phyloP scores from a whole-genome alignment of 1,140 invertebrate genomes.

The Pseudomyrmex cubaensis region DNA sequence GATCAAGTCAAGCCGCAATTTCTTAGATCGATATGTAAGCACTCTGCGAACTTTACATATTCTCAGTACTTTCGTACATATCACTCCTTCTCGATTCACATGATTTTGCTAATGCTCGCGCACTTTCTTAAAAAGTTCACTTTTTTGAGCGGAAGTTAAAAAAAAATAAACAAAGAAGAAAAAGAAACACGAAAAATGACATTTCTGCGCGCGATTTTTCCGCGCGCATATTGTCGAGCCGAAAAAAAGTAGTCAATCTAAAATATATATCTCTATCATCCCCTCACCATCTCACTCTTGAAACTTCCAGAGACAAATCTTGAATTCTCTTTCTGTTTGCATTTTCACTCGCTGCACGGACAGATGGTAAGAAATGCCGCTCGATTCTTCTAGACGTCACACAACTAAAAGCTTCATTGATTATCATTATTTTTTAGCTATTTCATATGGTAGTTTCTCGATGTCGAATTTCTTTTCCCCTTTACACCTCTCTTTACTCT shows the following conservation, averaged over 20 bases:
- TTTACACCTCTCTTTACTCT: constrained; percentile 10
- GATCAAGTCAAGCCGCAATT: background rate
- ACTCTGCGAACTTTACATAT: constrained; percentile 20
- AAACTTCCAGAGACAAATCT: constrained; percentile 73
- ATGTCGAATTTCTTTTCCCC: constrained; percentile 76
- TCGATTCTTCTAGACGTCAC: constrained; percentile 82
- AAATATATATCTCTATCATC: constrained; percentile 16
- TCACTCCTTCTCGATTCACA: constrained; percentile 17
- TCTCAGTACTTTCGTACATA: constrained; percentile 1
- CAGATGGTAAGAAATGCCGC: constrained; percentile 85
- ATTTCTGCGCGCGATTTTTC: background rate
- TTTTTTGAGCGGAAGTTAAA: constrained; percentile 8
- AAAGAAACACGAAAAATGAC: background rate
- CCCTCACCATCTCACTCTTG: constrained; percentile 35
- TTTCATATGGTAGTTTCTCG: constrained; percentile 77
- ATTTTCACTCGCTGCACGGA: constrained; percentile 82
- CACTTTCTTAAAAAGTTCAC: background rate
- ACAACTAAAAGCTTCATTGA: constrained; percentile 82
- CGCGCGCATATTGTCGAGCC: background rate
- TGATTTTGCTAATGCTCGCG: constrained; percentile 16
- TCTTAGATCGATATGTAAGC: constrained; percentile 16
- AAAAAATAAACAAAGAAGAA: background rate
- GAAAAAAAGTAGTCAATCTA: constrained; percentile 11
- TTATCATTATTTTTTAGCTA: constrained; percentile 80
- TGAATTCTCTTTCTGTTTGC: constrained; percentile 77